phyloP scores from a whole-genome alignment of 2,113 vertebrate genomes.

The Lepisosteus osseus region DNA sequence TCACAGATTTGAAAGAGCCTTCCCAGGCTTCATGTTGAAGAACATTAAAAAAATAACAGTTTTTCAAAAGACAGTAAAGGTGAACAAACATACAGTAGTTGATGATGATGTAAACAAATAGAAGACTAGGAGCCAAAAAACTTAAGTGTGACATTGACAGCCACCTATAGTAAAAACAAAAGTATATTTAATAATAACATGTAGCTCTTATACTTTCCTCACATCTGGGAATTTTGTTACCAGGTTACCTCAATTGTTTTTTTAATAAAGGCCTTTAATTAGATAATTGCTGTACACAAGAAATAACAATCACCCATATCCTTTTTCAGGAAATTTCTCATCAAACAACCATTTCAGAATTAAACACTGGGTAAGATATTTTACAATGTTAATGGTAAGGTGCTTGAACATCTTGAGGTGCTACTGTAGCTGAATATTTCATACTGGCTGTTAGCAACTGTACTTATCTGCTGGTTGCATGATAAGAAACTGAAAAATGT shows the following conservation, averaged over 20 bases:
- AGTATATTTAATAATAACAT: constrained; percentile 19
- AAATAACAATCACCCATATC: constrained; percentile 15
- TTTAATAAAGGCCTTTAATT: constrained; percentile 28
- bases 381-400: constrained; percentile 7
- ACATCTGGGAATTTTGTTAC: constrained; percentile 35
- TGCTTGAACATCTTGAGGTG: not conserved
- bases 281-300: constrained; percentile 24
- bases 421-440: not conserved
- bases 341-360: constrained; percentile 15
- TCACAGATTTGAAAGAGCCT: not conserved
- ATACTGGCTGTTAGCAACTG: not conserved
- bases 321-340: constrained; percentile 29
- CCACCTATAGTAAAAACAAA: constrained; percentile 4
- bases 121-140: not conserved
- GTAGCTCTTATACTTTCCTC: constrained; percentile 10
- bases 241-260: constrained; percentile 32
- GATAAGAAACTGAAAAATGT: not conserved
- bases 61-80: not conserved
- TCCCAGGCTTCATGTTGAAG: not conserved
- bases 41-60: constrained; percentile 5
- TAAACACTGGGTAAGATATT: not conserved
- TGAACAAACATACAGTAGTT: constrained; percentile 12
- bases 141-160: constrained; percentile 16
- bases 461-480: constrained; percentile 6
- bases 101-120: constrained; percentile 5